A percentile compares a stretch with the other conserved stretches of the same genome.
Conservation (phyloP, 1,140 invertebrate genomes). For the Neodiprion pinetum region DNA sequence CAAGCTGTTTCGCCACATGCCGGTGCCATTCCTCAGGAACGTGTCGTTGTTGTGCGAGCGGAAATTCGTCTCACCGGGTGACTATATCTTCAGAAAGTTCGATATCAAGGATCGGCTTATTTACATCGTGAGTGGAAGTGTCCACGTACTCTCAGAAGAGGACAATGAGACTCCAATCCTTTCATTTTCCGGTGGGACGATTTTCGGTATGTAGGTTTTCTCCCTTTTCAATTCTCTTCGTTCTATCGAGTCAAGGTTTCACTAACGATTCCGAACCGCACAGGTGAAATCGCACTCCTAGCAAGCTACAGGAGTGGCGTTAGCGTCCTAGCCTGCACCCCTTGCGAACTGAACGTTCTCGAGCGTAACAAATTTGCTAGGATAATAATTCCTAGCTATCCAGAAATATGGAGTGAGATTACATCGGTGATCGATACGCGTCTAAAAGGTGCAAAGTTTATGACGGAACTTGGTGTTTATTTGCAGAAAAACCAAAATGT, state of each 20-base stretch:
- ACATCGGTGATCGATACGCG: background rate
- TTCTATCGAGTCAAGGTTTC: no score
- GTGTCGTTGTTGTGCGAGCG: conserved; percentile 1
- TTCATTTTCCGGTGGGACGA: conserved; percentile 29
- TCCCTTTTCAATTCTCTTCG: background rate
- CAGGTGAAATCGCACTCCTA: background rate
- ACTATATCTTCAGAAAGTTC: conserved; percentile 28
- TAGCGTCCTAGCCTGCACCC: conserved; percentile 3
- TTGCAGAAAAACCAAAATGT: conserved; percentile 5
- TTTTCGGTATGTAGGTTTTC: conserved; percentile 19
- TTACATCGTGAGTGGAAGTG: conserved; percentile 27
- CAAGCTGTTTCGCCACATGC: background rate
- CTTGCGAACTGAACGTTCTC: background rate
- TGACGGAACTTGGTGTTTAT: background rate
- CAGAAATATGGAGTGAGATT: background rate
- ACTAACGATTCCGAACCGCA: background rate
- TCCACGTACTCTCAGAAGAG: conserved; percentile 33
- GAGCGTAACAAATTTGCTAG: background rate
- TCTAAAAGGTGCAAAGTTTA: background rate
- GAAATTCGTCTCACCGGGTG: conserved; percentile 26
- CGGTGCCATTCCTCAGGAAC: background rate
- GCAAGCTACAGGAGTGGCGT: conserved; percentile 1
- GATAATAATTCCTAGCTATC: background rate
- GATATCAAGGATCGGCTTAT: conserved; percentile 25
- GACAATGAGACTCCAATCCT: conserved; percentile 33